Base-by-base conservation (phyloP, 2,888 invertebrate genomes). In the Hirtodrosophila trivittata region DNA sequence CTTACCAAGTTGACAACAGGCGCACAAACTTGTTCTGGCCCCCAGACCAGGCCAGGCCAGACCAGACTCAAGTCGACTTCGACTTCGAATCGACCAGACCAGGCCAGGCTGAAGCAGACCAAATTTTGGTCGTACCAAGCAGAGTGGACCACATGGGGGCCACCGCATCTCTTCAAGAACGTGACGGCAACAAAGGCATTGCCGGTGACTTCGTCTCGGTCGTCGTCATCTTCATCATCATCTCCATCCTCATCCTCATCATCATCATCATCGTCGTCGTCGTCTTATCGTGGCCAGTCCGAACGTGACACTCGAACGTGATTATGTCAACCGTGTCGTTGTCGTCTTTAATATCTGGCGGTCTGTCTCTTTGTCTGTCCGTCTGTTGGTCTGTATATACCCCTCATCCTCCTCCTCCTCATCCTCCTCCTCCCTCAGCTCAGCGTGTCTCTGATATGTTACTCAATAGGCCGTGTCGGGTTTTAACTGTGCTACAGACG, bases 291-390 rank as follows among this genome's bases (percentile, higher is more conserved):
- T 67, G 71, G 50, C 55, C 41, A 35, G 32, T 59, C 41, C 47
- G 71, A 84, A 87, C 86, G 84, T 84, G 86, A 86, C 82, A 84
- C 85, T 87, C 75, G 72, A 81, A 84, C 82, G 86, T 81, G 87
- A 85, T 86, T 86, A 87, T 86, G 85, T 86, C 86, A 82, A 84
- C 67, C 77, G 64, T 71, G 66, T 59, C 70, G 58, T 46, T 43
- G 64, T 64, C 51, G 54, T 57, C 74, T 71, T 72, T 72, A 32
- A 59, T 72, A 65, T 68, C 51, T 50, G 18, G n/a, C 35, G 37
- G 47, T 32, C 39, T 35, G 39, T 46, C 35, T 12, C 3, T 12
- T n/a, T 35, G 35, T 35, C n/a, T n/a, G n/a, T n/a, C n/a, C n/a
- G n/a, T n/a, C n/a, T n/a, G 12, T n/a, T 12, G 8, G 13, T 7